Evolutionary conservation across 2,113 vertebrate species (phyloP).

Genomic region (Equus quagga): DNA sequence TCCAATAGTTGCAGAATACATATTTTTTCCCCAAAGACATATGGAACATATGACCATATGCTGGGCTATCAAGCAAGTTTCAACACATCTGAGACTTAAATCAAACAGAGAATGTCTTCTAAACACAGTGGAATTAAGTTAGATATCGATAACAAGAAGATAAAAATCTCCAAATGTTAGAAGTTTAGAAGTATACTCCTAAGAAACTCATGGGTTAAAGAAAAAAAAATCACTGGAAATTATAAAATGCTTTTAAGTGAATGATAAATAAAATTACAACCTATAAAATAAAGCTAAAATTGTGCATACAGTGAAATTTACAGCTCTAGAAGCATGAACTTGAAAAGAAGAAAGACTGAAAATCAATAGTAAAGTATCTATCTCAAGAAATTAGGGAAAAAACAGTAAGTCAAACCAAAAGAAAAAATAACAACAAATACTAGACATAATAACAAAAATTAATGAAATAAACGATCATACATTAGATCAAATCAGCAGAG

Average conservation of each 20-base stretch:
- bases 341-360: neutral
- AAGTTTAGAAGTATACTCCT: neutral
- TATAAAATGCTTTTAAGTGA: neutral
- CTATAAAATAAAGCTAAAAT: neutral
- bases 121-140: neutral
- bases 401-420: neutral
- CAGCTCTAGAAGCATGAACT: neutral
- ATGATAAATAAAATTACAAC: neutral
- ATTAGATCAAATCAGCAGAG: neutral
- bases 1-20: neutral
- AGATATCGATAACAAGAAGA: neutral
- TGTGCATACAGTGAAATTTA: neutral
- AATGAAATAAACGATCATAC: neutral
- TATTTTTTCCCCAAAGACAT: neutral
- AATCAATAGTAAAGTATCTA: neutral
- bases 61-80: neutral
- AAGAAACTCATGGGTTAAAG: neutral
- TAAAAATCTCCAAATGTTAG: neutral
- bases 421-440: neutral
- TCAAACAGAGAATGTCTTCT: neutral
- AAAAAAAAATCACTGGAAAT: neutral
- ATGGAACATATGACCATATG: neutral
- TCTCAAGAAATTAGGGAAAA: neutral
- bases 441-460: neutral
- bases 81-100: neutral